phyloP scores from a whole-genome alignment of 2,797 vertebrate species.

The Tachyglossus aculeatus region DNA sequence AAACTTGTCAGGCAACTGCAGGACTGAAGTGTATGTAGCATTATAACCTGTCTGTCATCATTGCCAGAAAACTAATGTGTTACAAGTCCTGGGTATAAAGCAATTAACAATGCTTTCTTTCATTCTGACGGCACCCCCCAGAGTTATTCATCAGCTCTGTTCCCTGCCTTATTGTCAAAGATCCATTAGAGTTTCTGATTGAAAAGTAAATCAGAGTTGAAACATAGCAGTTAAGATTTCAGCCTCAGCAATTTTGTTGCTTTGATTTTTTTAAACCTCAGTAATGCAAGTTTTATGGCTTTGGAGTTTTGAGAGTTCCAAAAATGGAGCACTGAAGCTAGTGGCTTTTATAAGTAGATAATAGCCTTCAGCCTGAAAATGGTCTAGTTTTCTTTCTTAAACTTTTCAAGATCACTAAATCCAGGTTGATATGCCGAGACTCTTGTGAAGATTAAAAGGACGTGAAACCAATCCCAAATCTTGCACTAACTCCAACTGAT shows the following conservation, averaged over 20 bases:
- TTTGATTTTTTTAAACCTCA: conserved; percentile 45
- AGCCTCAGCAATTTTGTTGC: conserved; percentile 51
- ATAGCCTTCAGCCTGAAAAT: conserved; percentile 41
- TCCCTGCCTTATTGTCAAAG: conserved; percentile 49
- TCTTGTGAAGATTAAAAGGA: too few species aligned
- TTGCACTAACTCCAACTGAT: too few species aligned
- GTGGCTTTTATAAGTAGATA: conserved; percentile 41
- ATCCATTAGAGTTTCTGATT: conserved; percentile 56
- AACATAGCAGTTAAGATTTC: conserved; percentile 60
- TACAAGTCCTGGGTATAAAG: conserved; percentile 43
- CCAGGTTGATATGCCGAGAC: too few species aligned
- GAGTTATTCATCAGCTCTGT: conserved; percentile 46
- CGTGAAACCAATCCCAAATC: too few species aligned
- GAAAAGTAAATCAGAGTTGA: conserved; percentile 39
- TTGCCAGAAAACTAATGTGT: conserved; percentile 37
- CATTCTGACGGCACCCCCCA: conserved; percentile 33
- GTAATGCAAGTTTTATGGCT: conserved; percentile 38
- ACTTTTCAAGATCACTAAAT: too few species aligned
- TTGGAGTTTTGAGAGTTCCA: conserved; percentile 46
- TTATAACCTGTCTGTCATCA: conserved; percentile 43
- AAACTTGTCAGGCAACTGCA: conserved; percentile 9
- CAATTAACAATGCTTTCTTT: conserved; percentile 56
- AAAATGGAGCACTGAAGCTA: not conserved
- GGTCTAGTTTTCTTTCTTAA: conserved; percentile 22
- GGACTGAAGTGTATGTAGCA: conserved; percentile 13